These are phyloP conservation scores for Drosophila arawakana DNA, from an alignment of 1,140 invertebrate genomes.

Conservation along the genomic window DNA sequence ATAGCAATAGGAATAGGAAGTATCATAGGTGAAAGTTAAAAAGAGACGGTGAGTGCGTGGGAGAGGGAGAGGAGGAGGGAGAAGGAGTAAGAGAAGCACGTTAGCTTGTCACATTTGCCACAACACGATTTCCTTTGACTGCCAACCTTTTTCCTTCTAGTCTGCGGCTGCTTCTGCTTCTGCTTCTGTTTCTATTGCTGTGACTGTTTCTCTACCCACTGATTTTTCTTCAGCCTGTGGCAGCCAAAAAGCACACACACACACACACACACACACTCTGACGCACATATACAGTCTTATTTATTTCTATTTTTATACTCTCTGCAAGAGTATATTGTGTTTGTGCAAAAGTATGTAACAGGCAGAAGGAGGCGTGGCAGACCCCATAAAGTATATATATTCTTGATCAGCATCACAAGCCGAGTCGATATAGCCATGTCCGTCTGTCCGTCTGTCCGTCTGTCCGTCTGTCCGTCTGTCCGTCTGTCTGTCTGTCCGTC, in stretches of 20 bases:
- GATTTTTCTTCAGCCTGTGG: neutral
- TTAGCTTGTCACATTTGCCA: constrained; percentile 72
- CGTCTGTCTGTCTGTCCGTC: too few relatives aligned
- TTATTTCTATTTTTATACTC: constrained; percentile 80
- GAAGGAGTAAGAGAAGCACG: constrained; percentile 23
- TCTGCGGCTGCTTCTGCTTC: constrained; percentile 4
- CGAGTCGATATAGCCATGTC: too few relatives aligned
- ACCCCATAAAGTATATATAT: too few relatives aligned
- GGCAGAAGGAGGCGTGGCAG: too few relatives aligned
- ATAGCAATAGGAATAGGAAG: neutral
- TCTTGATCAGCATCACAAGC: too few relatives aligned
- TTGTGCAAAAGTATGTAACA: too few relatives aligned
- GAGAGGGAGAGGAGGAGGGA: neutral
- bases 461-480: too few relatives aligned
- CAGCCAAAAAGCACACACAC: constrained; percentile 12
- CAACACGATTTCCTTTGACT: constrained; percentile 74
- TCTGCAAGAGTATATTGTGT: too few relatives aligned
- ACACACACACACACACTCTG: constrained; percentile 2
- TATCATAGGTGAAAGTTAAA: neutral
- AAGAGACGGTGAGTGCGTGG: neutral
- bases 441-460: too few relatives aligned
- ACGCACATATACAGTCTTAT: constrained; percentile 47
- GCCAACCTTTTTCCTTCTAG: constrained; percentile 22
- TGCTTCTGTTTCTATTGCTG: neutral
- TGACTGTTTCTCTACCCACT: neutral